Evolutionary conservation across 1,140 invertebrate genomes (phyloP), one percentile per base, ranked within the genome.

Genomic region (Chionoecetes opilio): DNA sequence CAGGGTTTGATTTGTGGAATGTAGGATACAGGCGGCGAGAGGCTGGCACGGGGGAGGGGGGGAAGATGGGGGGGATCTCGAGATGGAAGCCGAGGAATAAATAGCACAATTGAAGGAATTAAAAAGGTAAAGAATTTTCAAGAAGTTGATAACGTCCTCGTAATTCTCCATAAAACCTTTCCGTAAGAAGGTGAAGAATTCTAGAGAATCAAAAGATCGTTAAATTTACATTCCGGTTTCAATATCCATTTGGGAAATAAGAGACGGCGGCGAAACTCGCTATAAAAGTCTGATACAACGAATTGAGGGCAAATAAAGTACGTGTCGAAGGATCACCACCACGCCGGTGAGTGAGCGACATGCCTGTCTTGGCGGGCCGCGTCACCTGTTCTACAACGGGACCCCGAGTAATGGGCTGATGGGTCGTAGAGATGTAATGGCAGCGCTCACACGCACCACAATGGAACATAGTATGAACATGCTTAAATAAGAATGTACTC

Each of bases 1-100:
- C 38, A 32, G 34, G 8, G 31, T 31, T n/a, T n/a, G 29, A 93
- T 31, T 31, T 87, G 41, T 93, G 93, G 93, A 93, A 93, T 93
- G 85, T 93, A 35, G 14, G 87, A 17, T 53, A 86, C 32, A 34
- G 63, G 53, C 2, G 75, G 31, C 6, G 46, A 84, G 35, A n/a
- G 38, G 53, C 5, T 31, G 87, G n/a, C 6, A 32, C 0, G 53
- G 35, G 41, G 31, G n/a, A 11, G 41, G 1, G 35, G 38, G 35
- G 35, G 41, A 34, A 6, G 41, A 41, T 31, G 38, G 38, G 35
- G 88, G 37, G 29, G 86, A 17, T 37, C 11, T 29, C 21, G 63
- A 6, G 63, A n/a, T 26, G 63, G 63, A 26, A 75, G 63, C 21
- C n/a, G 63, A 75, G n/a, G 63, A n/a, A 75, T 75, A 75, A 53